Conservation (phyloP, 92 coral and sea anemone genomes). For the Heteractis magnifica region DNA sequence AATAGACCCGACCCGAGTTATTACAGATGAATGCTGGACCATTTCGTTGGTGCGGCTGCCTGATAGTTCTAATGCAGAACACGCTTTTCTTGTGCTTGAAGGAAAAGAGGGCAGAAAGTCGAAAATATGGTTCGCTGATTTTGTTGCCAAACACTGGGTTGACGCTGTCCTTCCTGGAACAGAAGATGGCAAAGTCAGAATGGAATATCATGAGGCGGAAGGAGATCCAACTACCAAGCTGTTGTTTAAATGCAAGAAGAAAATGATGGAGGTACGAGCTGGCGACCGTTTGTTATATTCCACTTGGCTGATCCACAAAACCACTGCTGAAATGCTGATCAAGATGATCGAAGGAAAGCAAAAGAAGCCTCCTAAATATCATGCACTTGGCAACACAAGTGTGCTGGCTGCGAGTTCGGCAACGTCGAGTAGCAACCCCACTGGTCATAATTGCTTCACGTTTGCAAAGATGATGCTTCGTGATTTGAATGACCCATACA, state of each 20-base stretch:
- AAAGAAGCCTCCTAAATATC: too few species aligned
- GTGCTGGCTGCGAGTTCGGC: constrained; percentile 12
- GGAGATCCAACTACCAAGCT: not conserved
- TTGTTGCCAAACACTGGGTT: constrained; percentile 33
- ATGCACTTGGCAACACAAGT: constrained; percentile 13
- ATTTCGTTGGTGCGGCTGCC: constrained; percentile 49
- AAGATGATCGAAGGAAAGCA: constrained; percentile 4
- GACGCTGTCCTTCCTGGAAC: constrained; percentile 37
- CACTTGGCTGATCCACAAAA: constrained; percentile 31
- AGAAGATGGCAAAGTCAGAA: constrained; percentile 37
- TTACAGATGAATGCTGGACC: constrained; percentile 45
- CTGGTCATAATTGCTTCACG: constrained; percentile 45
- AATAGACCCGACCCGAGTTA: constrained; percentile 47
- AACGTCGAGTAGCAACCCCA: constrained; percentile 25
- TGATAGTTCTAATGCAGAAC: constrained; percentile 28
- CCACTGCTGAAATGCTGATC: constrained; percentile 33
- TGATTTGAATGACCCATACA: constrained; percentile 32
- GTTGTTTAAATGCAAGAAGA: not conserved
- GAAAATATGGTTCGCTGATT: constrained; percentile 39
- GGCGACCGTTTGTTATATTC: constrained; percentile 32
- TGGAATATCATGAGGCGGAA: constrained; percentile 19
- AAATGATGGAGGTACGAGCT: constrained; percentile 33
- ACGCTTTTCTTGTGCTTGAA: constrained; percentile 42
- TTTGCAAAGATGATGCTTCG: constrained; percentile 45
- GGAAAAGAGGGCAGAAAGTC: constrained; percentile 40